Conservation (phyloP, 2,113 vertebrate species). For the Laticauda colubrina region DNA sequence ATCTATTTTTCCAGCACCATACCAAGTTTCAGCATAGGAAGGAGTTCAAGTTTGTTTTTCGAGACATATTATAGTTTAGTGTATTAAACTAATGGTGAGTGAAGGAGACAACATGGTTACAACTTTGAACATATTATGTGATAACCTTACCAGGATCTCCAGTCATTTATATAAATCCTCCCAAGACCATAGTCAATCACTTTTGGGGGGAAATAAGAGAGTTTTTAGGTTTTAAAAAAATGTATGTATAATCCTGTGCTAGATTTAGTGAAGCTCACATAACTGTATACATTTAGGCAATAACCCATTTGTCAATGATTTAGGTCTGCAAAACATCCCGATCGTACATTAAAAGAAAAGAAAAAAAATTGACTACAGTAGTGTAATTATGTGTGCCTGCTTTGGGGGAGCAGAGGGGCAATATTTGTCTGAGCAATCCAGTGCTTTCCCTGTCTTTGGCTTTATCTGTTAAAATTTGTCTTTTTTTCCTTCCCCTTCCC, state of each 20-base stretch:
- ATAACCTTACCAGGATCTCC: not conserved
- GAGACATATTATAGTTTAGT: not conserved
- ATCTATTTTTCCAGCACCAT: not conserved
- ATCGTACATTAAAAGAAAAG: not conserved
- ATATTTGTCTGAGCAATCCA: slow-evolving; percentile 66
- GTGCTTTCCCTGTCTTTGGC: slow-evolving; percentile 67
- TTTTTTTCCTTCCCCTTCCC: slow-evolving; percentile 73
- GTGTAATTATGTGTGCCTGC: slow-evolving; percentile 39
- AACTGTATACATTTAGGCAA: slow-evolving; percentile 4
- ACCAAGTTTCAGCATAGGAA: not conserved
- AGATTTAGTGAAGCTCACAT: not conserved
- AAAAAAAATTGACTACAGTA: not conserved
- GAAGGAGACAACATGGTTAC: not conserved
- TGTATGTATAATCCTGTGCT: not conserved
- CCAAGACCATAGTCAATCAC: not conserved
- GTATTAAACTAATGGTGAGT: not conserved
- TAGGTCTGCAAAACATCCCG: not conserved
- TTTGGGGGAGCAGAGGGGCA: slow-evolving; percentile 14
- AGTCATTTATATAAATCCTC: not conserved
- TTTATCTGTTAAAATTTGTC: slow-evolving; percentile 80
- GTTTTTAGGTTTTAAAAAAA: not conserved
- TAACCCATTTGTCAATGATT: not conserved
- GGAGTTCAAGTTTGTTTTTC: not conserved
- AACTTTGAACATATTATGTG: not conserved
- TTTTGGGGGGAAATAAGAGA: not conserved